A percentile compares a stretch with the other conserved stretches of the same genome.
These are phyloP conservation scores for Aphodius granarius DNA, from an alignment of 2,888 invertebrate species.

Conservation along the genomic window DNA sequence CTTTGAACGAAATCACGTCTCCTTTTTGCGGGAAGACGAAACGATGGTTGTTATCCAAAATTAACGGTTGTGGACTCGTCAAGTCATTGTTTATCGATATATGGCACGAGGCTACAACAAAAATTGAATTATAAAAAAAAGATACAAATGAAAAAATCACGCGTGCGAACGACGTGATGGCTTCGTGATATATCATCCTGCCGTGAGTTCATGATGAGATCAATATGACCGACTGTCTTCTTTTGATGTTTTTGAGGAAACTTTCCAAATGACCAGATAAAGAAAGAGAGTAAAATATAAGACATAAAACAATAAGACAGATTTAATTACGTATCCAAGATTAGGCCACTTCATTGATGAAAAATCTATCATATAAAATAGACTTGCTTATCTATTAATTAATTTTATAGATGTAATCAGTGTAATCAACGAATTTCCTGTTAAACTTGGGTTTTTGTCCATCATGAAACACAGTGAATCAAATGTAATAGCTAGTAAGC, in stretches of 20 bases:
- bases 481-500: too few relatives aligned
- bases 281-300: too few relatives aligned
- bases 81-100: slow-evolving; percentile 57
- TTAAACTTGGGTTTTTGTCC: background rate
- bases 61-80: slow-evolving; percentile 62
- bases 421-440: background rate
- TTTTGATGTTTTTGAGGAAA: too few relatives aligned
- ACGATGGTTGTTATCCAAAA: slow-evolving; percentile 46
- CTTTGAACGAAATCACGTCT: slow-evolving; percentile 31
- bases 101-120: slow-evolving; percentile 48
- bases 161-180: too few relatives aligned
- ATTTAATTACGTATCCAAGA: background rate
- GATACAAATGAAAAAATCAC: too few relatives aligned
- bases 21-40: slow-evolving; percentile 34
- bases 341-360: background rate
- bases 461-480: background rate
- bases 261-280: too few relatives aligned
- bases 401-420: too few relatives aligned
- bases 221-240: too few relatives aligned
- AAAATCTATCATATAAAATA: background rate
- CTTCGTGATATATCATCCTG: too few relatives aligned
- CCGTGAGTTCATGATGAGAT: too few relatives aligned
- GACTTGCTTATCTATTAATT: background rate
- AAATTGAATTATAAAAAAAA: background rate
- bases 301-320: background rate